Conservation (phyloP, 92 coral and sea anemone species). For the Hydrozoanthus gracilis region DNA sequence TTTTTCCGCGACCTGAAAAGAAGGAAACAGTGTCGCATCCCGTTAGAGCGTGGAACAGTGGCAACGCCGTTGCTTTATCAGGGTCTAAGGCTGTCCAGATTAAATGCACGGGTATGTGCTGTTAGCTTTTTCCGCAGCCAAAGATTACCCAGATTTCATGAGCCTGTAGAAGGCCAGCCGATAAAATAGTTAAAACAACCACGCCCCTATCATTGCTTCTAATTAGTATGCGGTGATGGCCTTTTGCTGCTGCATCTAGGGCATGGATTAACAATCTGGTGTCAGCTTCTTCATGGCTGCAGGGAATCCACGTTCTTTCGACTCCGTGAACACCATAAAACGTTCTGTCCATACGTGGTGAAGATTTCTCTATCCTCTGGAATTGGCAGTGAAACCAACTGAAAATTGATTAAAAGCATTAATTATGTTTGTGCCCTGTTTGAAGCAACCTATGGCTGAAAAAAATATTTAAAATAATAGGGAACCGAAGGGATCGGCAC, state of each 20-base stretch:
- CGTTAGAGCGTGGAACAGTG: no score
- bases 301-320: slow-evolving; percentile 16
- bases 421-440: no score
- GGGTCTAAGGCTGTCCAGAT: no score
- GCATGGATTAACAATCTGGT: neutral
- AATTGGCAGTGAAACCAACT: no score
- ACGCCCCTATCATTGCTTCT: neutral
- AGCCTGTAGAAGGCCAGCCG: slow-evolving; percentile 15
- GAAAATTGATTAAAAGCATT: neutral
- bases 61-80: no score
- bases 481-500: no score
- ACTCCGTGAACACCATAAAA: no score
- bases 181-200: slow-evolving; percentile 1
- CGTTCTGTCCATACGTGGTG: neutral
- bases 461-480: neutral
- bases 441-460: no score
- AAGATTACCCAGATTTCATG: no score
- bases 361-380: neutral
- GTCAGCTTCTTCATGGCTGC: slow-evolving; percentile 21
- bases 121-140: slow-evolving; percentile 12
- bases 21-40: no score
- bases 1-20: no score
- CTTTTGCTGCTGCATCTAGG: slow-evolving; percentile 14
- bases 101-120: neutral
- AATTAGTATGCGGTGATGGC: slow-evolving; percentile 28